These are phyloP conservation scores for Taxidea taxus DNA, from an alignment of 2,113 vertebrate genomes.

Conservation along the genomic window DNA sequence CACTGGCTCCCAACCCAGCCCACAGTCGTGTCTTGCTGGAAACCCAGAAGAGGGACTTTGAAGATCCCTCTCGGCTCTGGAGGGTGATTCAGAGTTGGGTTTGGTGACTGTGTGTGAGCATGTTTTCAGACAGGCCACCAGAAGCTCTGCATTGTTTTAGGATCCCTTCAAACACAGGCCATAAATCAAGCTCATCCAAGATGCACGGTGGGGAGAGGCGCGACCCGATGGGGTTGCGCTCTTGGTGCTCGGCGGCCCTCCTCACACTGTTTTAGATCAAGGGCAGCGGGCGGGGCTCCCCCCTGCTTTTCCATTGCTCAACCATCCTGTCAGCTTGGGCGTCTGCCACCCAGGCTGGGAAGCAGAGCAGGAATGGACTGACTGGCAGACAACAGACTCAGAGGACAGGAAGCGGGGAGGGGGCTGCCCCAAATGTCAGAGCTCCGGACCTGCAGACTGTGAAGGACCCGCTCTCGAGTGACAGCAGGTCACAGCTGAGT, in stretches of 20 bases:
- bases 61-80: neutral
- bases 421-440: neutral
- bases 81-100: slow-evolving; percentile 25
- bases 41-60: neutral
- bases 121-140: slow-evolving; percentile 77
- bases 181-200: slow-evolving; percentile 80
- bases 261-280: slow-evolving; percentile 73
- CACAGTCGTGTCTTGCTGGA: neutral
- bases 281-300: slow-evolving; percentile 68
- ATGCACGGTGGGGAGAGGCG: slow-evolving; percentile 72
- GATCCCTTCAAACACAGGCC: slow-evolving; percentile 80
- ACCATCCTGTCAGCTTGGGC: slow-evolving; percentile 67
- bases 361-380: slow-evolving; percentile 67
- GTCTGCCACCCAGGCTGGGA: slow-evolving; percentile 80
- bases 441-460: fast-evolving
- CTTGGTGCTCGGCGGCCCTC: slow-evolving; percentile 60
- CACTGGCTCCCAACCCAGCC: slow-evolving; percentile 16
- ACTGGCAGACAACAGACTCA: neutral
- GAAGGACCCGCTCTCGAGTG: neutral
- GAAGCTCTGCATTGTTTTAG: slow-evolving; percentile 77
- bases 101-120: slow-evolving; percentile 23
- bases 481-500: fast-evolving
- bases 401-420: neutral
- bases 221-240: slow-evolving; percentile 66
- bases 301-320: slow-evolving; percentile 79